These are phyloP conservation scores for Drosophila subsilvestris DNA, from an alignment of 2,888 invertebrate genomes.

Conservation along the genomic window DNA sequence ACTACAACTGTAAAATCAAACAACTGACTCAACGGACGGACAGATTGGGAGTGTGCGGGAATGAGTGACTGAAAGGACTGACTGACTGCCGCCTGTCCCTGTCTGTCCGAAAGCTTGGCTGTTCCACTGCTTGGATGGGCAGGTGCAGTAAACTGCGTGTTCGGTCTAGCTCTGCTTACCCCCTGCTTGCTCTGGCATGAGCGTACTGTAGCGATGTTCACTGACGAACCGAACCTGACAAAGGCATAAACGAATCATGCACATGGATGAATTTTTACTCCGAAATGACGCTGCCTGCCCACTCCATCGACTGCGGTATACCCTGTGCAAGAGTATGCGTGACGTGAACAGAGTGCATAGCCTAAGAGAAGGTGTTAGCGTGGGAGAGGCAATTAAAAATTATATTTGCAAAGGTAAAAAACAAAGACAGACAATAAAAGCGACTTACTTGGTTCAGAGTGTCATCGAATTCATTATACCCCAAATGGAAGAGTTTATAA, in stretches of 20 bases:
- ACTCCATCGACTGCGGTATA: background rate
- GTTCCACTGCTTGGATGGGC: slow-evolving; percentile 23
- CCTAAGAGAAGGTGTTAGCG: background rate
- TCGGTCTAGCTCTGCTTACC: slow-evolving; percentile 7
- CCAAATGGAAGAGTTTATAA: background rate
- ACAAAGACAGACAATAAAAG: background rate
- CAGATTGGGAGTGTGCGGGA: slow-evolving; percentile 6
- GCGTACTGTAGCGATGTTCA: slow-evolving; percentile 12
- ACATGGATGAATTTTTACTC: slow-evolving; percentile 77
- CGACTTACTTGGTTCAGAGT: too few species aligned
- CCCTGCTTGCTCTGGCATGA: slow-evolving; percentile 6
- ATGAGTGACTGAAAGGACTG: slow-evolving; percentile 16
- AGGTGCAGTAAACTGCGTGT: slow-evolving; percentile 32
- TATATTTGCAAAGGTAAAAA: background rate
- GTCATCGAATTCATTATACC: background rate
- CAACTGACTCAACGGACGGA: slow-evolving; percentile 66
- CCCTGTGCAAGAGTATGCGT: background rate
- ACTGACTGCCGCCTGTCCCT: slow-evolving; percentile 9
- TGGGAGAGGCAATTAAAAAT: too few species aligned
- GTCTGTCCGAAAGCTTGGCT: slow-evolving; percentile 4
- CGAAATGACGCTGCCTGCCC: slow-evolving; percentile 11
- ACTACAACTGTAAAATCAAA: slow-evolving; percentile 78
- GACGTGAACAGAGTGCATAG: background rate
- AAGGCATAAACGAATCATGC: slow-evolving; percentile 83
- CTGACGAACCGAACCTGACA: slow-evolving; percentile 70